These are phyloP conservation scores for Spicauda simplicius DNA, from an alignment of 2,888 invertebrate genomes.

Conservation along the genomic window DNA sequence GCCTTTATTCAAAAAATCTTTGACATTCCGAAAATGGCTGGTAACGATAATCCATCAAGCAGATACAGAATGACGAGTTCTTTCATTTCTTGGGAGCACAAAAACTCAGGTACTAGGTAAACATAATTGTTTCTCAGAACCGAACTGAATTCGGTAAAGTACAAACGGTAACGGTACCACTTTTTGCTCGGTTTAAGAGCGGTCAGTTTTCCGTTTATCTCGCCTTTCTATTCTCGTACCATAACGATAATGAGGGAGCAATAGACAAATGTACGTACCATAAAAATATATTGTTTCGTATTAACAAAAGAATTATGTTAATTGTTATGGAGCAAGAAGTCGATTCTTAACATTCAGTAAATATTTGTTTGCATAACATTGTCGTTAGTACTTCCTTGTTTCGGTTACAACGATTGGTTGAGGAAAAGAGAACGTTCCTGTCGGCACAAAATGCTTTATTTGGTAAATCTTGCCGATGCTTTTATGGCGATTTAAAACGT, in stretches of 20 bases:
- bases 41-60: slow-evolving; percentile 22
- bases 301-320: too few species aligned
- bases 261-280: too few species aligned
- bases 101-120: slow-evolving; percentile 58
- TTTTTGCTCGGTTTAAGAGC: slow-evolving; percentile 27
- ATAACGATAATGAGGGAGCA: neutral
- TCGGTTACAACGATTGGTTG: too few species aligned
- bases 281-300: too few species aligned
- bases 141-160: slow-evolving; percentile 48
- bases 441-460: too few species aligned
- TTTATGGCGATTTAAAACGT: too few species aligned
- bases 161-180: slow-evolving; percentile 51
- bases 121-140: slow-evolving; percentile 45
- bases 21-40: neutral
- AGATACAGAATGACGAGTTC: slow-evolving; percentile 48
- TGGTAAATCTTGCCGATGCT: too few species aligned
- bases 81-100: slow-evolving; percentile 57
- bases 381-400: too few species aligned
- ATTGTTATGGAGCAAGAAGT: too few species aligned
- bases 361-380: neutral
- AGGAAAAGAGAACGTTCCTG: too few species aligned
- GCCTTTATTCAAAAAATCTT: slow-evolving; percentile 1
- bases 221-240: slow-evolving; percentile 24
- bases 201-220: slow-evolving; percentile 26
- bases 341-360: neutral